Percentiles rank a stretch among this genome's conserved stretches.
Evolutionary conservation across 1,140 invertebrate species (phyloP).

Genomic region (Scylla paramamosain): DNA sequence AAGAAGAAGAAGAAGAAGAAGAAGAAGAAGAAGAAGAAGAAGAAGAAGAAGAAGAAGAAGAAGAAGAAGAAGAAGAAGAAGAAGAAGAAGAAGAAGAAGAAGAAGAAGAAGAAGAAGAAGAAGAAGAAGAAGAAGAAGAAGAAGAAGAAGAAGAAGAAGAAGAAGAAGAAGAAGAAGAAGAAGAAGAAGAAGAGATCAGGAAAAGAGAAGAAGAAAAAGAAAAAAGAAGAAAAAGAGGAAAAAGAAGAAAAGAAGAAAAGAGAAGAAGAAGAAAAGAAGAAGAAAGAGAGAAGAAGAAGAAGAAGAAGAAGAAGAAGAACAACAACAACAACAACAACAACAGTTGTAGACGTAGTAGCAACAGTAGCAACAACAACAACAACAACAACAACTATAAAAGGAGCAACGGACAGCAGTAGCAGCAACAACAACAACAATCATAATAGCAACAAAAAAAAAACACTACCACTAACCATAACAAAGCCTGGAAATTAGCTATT

Average conservation of each 20-base stretch:
- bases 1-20: background rate
- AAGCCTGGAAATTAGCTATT: too few species aligned
- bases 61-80: background rate
- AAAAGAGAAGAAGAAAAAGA: background rate
- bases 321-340: background rate
- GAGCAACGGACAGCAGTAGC: background rate
- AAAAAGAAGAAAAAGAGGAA: background rate
- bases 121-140: background rate
- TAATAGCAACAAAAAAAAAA: too few species aligned
- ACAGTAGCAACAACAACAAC: background rate
- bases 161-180: background rate
- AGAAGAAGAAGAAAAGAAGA: too few species aligned
- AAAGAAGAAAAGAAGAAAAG: background rate
- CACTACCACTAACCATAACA: too few species aligned
- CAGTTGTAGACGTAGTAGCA: background rate
- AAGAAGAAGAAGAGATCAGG: background rate
- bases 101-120: background rate
- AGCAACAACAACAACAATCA: background rate
- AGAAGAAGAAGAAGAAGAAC: background rate
- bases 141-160: background rate
- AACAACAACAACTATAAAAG: background rate
- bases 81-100: background rate
- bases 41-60: background rate
- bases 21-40: background rate
- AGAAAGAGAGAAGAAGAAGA: background rate